These are phyloP conservation scores for Panurus biarmicus DNA, from an alignment of 2,113 vertebrate species.

Conservation along the genomic window DNA sequence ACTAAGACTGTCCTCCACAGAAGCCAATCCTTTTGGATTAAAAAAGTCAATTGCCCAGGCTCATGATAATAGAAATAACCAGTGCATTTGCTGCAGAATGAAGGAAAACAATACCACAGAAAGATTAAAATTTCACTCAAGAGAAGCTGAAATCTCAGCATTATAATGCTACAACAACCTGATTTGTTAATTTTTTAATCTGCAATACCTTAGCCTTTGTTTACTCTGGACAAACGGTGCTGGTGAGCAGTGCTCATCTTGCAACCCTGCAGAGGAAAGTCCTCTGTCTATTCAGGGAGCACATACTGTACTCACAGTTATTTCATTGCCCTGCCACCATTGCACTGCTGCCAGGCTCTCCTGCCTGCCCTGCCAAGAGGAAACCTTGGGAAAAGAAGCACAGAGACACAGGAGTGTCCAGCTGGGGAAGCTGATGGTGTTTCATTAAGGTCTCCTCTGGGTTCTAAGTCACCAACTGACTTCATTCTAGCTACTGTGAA, in stretches of 20 bases:
- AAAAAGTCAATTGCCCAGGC: neutral
- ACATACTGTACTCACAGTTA: neutral
- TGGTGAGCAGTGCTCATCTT: neutral
- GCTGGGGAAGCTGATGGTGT: fast-evolving
- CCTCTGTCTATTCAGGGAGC: neutral
- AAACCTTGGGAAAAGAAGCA: neutral
- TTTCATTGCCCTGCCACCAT: neutral
- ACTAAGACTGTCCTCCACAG: neutral
- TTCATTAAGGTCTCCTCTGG: neutral
- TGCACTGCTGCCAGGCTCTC: fast-evolving
- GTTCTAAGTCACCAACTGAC: neutral
- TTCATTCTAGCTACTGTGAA: neutral
- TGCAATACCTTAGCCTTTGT: neutral
- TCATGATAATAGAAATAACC: neutral
- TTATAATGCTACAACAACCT: neutral
- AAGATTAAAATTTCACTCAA: neutral
- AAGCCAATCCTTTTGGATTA: neutral
- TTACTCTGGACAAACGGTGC: neutral
- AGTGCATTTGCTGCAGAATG: neutral
- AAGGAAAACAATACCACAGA: neutral
- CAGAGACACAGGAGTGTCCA: neutral
- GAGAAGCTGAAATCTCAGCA: neutral
- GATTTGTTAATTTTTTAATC: neutral
- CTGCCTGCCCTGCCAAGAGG: neutral
- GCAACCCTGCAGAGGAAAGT: neutral